Base-by-base conservation (phyloP, 2,888 invertebrate species). In the Elgonia sp. region DNA sequence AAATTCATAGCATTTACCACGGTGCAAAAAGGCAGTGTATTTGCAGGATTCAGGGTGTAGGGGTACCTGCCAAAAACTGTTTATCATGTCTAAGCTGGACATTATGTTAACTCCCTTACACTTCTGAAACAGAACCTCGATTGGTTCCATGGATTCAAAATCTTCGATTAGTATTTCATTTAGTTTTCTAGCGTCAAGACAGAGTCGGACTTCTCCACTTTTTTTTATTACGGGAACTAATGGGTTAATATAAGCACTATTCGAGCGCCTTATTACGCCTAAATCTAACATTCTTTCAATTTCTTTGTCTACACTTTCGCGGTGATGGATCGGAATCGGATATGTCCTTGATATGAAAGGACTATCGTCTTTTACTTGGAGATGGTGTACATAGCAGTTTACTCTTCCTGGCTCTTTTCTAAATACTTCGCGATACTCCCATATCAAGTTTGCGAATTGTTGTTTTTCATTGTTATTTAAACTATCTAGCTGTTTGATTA, bases 141-240 rank as follows among this genome's bases (percentile, higher is more conserved):
- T 63, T 5, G 42, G 12, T 7, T 72, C 62, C 40, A 76, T 46
- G 2, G 40, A 60, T 7, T 84, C 77, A 18, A 21, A 53, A 37
- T 79, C 84, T 14, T 62, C 37, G 14, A 69, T 29, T 8, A 77
- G 16, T 0, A 39, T 5, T 16, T 53, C 20, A 60, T 85, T 85
- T 3, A 65, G 7, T 14, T 55, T 73, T 8, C 72, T 62, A 1
- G 79, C 76, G 42, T 73, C 85, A 7, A 84, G 46, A 57, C 79
- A 84, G 10, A 84, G 7, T 40, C 62, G 29, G 0, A 77, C 16
- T 2, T 42, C 29, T 6, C 77, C 77, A 14, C 46, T 69, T 6
- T 18, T 46, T 37, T 79, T 84, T 5, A 63, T 55, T 0, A 84
- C 77, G 0, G 42, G 9, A 1, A 72, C 72, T 1, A 84, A 37